Conservation (phyloP, 1,140 invertebrate species). For the Carcinoscorpius rotundicauda region DNA sequence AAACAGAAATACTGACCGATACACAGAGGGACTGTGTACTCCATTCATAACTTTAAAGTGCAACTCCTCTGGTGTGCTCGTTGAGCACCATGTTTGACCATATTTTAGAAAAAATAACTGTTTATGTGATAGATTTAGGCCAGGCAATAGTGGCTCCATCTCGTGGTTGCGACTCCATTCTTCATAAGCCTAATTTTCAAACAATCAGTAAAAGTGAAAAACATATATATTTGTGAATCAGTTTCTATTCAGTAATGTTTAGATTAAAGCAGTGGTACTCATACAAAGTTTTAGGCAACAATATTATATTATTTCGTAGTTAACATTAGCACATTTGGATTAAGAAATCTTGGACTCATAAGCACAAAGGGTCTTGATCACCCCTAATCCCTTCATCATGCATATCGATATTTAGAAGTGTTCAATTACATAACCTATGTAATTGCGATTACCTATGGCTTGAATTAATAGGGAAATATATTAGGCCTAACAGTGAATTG, state of each 20-base stretch:
- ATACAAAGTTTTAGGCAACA: too few relatives aligned
- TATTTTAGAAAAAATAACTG: slow-evolving; percentile 88
- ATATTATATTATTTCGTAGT: too few relatives aligned
- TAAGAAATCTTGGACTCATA: too few relatives aligned
- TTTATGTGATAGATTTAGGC: slow-evolving; percentile 65
- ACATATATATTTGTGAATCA: neutral
- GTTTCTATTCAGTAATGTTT: neutral
- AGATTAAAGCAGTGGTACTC: too few relatives aligned
- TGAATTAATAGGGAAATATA: too few relatives aligned
- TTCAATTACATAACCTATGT: too few relatives aligned
- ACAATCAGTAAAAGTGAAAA: neutral
- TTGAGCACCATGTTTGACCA: slow-evolving; percentile 48
- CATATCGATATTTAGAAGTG: too few relatives aligned
- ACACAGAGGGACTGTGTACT: slow-evolving; percentile 23
- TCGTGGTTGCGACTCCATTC: slow-evolving; percentile 38
- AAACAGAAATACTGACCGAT: slow-evolving; percentile 9
- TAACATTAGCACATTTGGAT: too few relatives aligned
- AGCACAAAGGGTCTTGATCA: too few relatives aligned
- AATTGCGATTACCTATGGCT: too few relatives aligned
- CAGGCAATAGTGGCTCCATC: slow-evolving; percentile 54
- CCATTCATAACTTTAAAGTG: slow-evolving; percentile 26
- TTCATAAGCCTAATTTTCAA: slow-evolving; percentile 49
- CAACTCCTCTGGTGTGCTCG: slow-evolving; percentile 24
- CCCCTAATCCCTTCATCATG: too few relatives aligned
- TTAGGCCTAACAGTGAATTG: too few relatives aligned